phyloP scores from a whole-genome alignment of 2,888 invertebrate genomes.

The Drosophila nr. perissopoda region DNA sequence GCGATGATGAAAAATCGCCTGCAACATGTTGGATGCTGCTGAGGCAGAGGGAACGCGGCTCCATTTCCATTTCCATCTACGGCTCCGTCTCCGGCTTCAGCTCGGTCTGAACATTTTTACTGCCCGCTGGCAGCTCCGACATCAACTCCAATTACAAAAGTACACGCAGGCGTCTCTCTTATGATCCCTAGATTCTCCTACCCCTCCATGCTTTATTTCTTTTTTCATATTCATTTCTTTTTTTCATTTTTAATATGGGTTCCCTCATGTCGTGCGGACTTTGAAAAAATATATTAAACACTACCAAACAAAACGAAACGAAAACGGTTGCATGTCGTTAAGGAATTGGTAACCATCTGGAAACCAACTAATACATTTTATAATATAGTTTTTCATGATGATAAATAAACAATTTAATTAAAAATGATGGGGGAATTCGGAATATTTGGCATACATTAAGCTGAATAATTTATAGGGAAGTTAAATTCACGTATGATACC shows the following conservation, averaged over 20 bases:
- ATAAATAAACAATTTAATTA: constrained; percentile 4
- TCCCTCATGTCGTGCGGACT: constrained; percentile 61
- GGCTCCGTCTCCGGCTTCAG: constrained; percentile 32
- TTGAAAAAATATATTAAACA: constrained; percentile 6
- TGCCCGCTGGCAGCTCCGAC: constrained; percentile 77
- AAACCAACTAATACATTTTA: constrained; percentile 10
- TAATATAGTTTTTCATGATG: not conserved
- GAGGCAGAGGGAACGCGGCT: constrained; percentile 35
- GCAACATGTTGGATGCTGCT: constrained; percentile 83
- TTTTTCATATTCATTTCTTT: constrained; percentile 25
- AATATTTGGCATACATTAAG: not conserved
- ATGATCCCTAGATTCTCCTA: constrained; percentile 69
- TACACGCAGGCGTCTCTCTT: constrained; percentile 79
- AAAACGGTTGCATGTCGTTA: constrained; percentile 32
- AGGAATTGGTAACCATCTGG: constrained; percentile 27
- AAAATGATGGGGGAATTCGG: not conserved
- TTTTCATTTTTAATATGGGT: constrained; percentile 59
- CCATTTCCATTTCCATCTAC: constrained; percentile 19
- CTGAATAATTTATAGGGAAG: not conserved
- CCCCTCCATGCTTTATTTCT: not conserved
- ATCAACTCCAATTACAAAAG: constrained; percentile 81
- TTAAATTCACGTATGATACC: not conserved
- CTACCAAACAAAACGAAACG: constrained; percentile 19
- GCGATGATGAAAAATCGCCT: constrained; percentile 83
- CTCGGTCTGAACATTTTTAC: constrained; percentile 29